Conservation (phyloP, 2,113 vertebrate species). For the Neolamprologus hecqui region DNA sequence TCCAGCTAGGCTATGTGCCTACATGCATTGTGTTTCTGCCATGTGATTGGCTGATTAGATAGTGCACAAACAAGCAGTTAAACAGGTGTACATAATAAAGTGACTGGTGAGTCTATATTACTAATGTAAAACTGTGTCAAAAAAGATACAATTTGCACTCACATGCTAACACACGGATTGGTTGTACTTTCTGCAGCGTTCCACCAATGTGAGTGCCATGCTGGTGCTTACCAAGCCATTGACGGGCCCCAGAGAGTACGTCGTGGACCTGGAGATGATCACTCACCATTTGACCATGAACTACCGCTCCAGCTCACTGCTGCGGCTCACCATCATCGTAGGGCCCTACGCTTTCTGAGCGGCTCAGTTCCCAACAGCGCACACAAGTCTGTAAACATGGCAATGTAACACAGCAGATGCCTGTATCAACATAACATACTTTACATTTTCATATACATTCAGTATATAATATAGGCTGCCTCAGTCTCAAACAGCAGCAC, state of each 20-base stretch:
- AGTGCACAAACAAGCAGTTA: neutral
- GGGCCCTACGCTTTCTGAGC: constrained; percentile 85
- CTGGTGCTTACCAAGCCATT: constrained; percentile 91
- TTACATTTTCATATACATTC: constrained; percentile 29
- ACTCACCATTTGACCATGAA: constrained; percentile 87
- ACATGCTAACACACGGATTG: neutral
- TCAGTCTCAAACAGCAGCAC: neutral
- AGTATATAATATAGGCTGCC: constrained; percentile 16
- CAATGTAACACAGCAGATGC: constrained; percentile 27
- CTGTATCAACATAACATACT: constrained; percentile 33
- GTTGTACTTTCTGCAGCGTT: constrained; percentile 75
- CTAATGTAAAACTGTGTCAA: neutral
- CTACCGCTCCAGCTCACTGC: constrained; percentile 88
- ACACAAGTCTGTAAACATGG: constrained; percentile 47
- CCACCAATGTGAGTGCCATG: constrained; percentile 89
- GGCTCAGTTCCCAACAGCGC: constrained; percentile 23
- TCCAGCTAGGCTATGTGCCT: neutral
- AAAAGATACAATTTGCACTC: neutral
- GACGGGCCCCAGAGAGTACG: constrained; percentile 83
- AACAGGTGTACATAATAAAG: neutral
- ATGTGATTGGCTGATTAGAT: neutral
- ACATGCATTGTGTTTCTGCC: neutral
- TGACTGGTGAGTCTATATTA: neutral
- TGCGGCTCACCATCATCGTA: constrained; percentile 91
- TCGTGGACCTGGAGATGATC: constrained; percentile 97